Base-by-base conservation (phyloP, 2,888 invertebrate genomes). In the Rhynchonema sp. region DNA sequence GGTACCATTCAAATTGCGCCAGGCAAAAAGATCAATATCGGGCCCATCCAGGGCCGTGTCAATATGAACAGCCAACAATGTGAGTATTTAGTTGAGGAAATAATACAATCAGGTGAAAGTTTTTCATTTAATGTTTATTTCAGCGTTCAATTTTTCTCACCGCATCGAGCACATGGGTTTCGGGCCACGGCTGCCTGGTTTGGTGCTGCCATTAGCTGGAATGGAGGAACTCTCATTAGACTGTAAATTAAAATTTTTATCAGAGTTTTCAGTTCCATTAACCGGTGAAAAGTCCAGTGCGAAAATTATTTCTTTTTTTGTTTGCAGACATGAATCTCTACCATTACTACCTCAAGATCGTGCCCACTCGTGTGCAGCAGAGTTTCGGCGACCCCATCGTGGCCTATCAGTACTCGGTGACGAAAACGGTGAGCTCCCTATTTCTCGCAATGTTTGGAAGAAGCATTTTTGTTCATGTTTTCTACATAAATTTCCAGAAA, bases 301-400 rank as follows among this genome's bases (percentile, higher is more conserved):
- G 27, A 28, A n/a, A n/a, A n/a, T n/a, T n/a, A n/a, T n/a, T n/a
- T n/a, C n/a, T n/a, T n/a, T 22, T 38, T 20, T 49, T 22, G 20
- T 3, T 70, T 79, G 58, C 73, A 85, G 84, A 79, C 64, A 83
- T 82, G 73, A 84, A 86, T 76, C 73, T 87, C 55, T 89, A 82
- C 73, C 89, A 92, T 71, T 96, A 96, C 77, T 94, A 91, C 70
- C 80, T 96, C 57, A 87, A 92, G 78, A 85, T 96, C 23, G 94
- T 96, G 0, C 91, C 94, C 0, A 96, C 96, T 0, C 86, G 87
- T 71, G 85, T 96, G n/a, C 67, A 66, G 61, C 62, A 64, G 58
- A 66, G 70, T 13, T 56, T 30, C 46, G 68, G 68, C 1, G 63
- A 61, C 58, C 65, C 66, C 46, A 67, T 74, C 57, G 70, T 74